Base-by-base conservation (phyloP, 1,140 invertebrate species). In the Sesamia nonagrioides region DNA sequence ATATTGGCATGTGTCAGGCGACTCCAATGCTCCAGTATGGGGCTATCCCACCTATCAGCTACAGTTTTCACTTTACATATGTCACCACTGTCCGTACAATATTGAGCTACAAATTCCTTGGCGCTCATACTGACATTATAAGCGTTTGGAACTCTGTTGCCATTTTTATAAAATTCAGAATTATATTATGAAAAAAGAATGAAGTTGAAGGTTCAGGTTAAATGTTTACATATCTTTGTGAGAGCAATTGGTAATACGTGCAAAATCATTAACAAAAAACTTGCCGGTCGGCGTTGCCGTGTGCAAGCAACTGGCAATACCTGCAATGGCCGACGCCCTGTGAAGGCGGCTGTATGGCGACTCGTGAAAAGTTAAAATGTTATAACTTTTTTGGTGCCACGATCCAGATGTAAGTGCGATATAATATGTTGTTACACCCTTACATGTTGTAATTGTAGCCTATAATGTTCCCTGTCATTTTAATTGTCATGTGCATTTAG, bases 101-200 rank as follows among this genome's bases (percentile, higher is more conserved):
- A n/a, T n/a, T n/a, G n/a, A 37, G 37, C 37, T 5, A 37, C 37
- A 37, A 37, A 37, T 37, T 37, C 37, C 37, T 37, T 7, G 3
- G 37, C 37, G 37, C 7, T 37, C 37, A 15, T 9, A 17, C 7
- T 27, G 18, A 27, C 18, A 56, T 27, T 11, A 21, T 56, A 7
- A 27, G 18, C 54, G 18, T 56, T 27, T 4, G 54, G 21, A 56
- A 56, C 54, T 56, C 27, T 56, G 8, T 56, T 9, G 54, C 21
- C 18, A 21, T 56, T 56, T 56, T 56, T 11, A 13, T 56, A 56
- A 13, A 56, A 56, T 56, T n/a, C 54, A 58, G 54, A 27, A 58
- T 58, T 33, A 9, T 58, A 58, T 58, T 58, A 58, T 33, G 54
- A 33, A 58, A 58, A 21, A 21, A 13, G 54, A 11, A 58, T 58